Evolutionary conservation across 2,113 vertebrate genomes (phyloP).

Genomic region (Paracanthobrama guichenoti): DNA sequence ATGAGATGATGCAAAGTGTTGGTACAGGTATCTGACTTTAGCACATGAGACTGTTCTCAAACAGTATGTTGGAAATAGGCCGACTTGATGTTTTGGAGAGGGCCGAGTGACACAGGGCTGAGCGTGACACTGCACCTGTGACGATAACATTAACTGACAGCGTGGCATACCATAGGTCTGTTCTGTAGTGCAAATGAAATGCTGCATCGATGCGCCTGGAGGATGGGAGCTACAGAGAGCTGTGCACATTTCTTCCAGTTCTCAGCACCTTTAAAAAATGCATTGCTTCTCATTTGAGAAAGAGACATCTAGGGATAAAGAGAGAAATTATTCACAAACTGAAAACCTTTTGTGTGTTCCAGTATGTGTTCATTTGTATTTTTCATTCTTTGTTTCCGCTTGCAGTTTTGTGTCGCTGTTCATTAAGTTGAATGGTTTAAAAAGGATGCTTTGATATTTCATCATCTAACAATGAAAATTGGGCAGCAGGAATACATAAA

Average conservation of each 20-base stretch:
- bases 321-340: slow-evolving; percentile 33
- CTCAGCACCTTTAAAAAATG: slow-evolving; percentile 43
- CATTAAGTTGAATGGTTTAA: slow-evolving; percentile 13
- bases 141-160: slow-evolving; percentile 43
- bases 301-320: neutral
- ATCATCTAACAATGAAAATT: slow-evolving; percentile 9
- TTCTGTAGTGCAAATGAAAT: slow-evolving; percentile 48
- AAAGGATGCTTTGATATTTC: slow-evolving; percentile 19
- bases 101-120: neutral
- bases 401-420: slow-evolving; percentile 12
- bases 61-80: slow-evolving; percentile 10
- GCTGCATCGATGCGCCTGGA: neutral
- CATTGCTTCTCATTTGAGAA: slow-evolving; percentile 24
- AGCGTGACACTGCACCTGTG: slow-evolving; percentile 18
- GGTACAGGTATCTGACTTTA: neutral
- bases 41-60: neutral
- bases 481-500: slow-evolving; percentile 5
- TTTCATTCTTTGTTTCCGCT: slow-evolving; percentile 17
- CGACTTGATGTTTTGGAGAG: neutral
- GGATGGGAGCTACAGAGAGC: slow-evolving; percentile 11
- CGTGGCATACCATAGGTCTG: neutral
- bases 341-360: slow-evolving; percentile 22
- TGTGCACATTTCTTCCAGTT: slow-evolving; percentile 22
- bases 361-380: slow-evolving; percentile 29
- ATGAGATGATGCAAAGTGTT: neutral